Base-by-base conservation (phyloP, 1,140 invertebrate genomes). In the Mylabris phalerata region DNA sequence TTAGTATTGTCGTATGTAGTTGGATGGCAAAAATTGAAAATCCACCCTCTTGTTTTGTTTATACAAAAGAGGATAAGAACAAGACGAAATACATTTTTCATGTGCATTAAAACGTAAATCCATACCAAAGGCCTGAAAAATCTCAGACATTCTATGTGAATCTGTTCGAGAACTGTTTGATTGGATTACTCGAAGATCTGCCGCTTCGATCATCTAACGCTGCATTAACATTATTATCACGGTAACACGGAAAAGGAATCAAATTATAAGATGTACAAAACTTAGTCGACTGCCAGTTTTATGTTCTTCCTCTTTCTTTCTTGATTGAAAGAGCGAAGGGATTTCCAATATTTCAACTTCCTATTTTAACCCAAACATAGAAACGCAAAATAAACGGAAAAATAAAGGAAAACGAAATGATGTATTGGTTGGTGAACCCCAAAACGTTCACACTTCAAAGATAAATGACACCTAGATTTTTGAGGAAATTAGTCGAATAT, bases 181-280 rank as follows among this genome's bases (percentile, higher is more conserved):
- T 65, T 65, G 61, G 59, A 65, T 65, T 65, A 65, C 64, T 57
- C 11, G 55, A 48, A 52, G 58, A 64, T 64, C 62, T 61, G 50
- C 57, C 61, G 64, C 55, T 52, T 62, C 61, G 56, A 63, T 65
- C 57, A 59, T 59, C 52, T 51, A 55, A 59, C 55, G 57, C 57
- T 60, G 61, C 63, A 65, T 65, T 65, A 65, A 65, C 61, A 63
- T 59, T 61, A 63, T 65, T 63, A 65, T 65, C 64, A 60, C 61
- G 61, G 61, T 63, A 60, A 58, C 57, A 58, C 50, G 59, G 47
- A 49, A 55, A 19, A 50, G 54, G 55, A 63, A 65, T 65, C 64
- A 45, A 63, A 65, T 65, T 65, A 65, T 65, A 48, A 51, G 41
- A 11, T 57, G 55, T 57, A 61, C 49, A 48, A 27, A 55, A 40